Base-by-base conservation (phyloP, 2,888 invertebrate genomes). In the Eristalis arbustorum region DNA sequence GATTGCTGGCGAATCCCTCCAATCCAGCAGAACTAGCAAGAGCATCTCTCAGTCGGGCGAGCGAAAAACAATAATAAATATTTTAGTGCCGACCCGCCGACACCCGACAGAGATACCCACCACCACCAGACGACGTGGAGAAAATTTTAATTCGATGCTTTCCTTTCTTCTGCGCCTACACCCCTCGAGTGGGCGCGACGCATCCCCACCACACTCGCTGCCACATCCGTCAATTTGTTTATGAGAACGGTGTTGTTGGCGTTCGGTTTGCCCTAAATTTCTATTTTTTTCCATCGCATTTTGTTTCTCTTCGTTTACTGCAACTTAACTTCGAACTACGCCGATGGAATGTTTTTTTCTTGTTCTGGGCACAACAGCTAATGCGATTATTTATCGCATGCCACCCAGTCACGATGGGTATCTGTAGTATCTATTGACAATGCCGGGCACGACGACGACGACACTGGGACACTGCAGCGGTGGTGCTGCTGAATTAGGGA, bases 221-320 rank as follows among this genome's bases (percentile, higher is more conserved):
- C 84, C 81, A 81, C 76, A 81, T 76, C 61, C 76, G 72, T 85
- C 81, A 81, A 77, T 77, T 81, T 80, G 80, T 81, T 84, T 84
- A 84, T 77, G 75, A 56, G 13, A 63, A 72, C 68, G 42, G 67
- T 75, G 75, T 62, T 79, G 67, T 49, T 68, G 31, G 31, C 6
- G 8, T 8, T 4, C 0, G 4, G 81, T 61, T 80, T 84, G 84
- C 67, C 84, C 84, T 63, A 76, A 72, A 84, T 84, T 67, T 79
- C 61, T 67, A 76, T 66, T 69, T 77, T 69, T 77, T 81, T 64
- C 37, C 63, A 31, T n/a, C 18, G 18, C 49, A 49, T 57, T 82
- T 57, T 61, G 63, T 23, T 74, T 57, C 37, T 57, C 76, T 57
- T 66, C 57, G 23, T 74, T 57, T 56, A 64, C 68, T 75, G 28